phyloP scores from a whole-genome alignment of 2,888 invertebrate species.

The Lissonota sp. region DNA sequence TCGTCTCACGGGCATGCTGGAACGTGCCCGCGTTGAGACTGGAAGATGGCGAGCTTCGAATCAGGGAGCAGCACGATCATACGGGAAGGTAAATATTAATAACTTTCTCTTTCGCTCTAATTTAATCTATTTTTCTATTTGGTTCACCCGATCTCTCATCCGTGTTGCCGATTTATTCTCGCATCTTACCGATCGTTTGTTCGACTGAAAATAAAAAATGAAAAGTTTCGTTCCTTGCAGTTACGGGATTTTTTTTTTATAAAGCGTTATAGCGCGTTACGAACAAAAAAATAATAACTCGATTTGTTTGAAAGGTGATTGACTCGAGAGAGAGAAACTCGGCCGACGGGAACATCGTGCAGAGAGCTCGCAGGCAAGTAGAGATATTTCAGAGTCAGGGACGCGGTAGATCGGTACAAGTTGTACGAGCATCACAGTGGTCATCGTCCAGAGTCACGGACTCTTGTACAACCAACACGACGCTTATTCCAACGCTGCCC shows the following conservation, averaged over 20 bases:
- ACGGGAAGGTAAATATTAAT: slow-evolving; percentile 84
- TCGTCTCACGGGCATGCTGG: slow-evolving; percentile 85
- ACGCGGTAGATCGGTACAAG: slow-evolving; percentile 73
- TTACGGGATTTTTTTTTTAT: too few relatives aligned
- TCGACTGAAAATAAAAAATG: too few relatives aligned
- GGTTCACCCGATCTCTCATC: too few relatives aligned
- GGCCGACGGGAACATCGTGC: slow-evolving; percentile 85
- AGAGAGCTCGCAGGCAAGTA: slow-evolving; percentile 78
- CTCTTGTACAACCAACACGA: slow-evolving; percentile 55
- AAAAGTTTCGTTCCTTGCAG: too few relatives aligned
- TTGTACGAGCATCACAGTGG: slow-evolving; percentile 76
- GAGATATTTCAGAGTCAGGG: slow-evolving; percentile 77
- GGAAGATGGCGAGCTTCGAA: slow-evolving; percentile 85
- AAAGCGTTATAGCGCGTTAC: too few relatives aligned
- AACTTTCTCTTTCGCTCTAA: too few relatives aligned
- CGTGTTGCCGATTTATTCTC: too few relatives aligned
- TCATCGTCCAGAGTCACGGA: slow-evolving; percentile 76
- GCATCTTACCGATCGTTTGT: too few relatives aligned
- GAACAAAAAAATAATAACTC: too few relatives aligned
- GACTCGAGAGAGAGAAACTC: slow-evolving; percentile 85
- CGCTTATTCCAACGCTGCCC: slow-evolving; percentile 11
- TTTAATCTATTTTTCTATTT: too few relatives aligned
- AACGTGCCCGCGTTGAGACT: slow-evolving; percentile 85
- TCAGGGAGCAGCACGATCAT: slow-evolving; percentile 84
- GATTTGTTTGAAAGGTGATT: slow-evolving; percentile 83